A percentile compares a stretch with the other conserved stretches of the same genome.
phyloP scores from a whole-genome alignment of 92 coral and sea anemone species.

The Zoanthus sansibaricus region DNA sequence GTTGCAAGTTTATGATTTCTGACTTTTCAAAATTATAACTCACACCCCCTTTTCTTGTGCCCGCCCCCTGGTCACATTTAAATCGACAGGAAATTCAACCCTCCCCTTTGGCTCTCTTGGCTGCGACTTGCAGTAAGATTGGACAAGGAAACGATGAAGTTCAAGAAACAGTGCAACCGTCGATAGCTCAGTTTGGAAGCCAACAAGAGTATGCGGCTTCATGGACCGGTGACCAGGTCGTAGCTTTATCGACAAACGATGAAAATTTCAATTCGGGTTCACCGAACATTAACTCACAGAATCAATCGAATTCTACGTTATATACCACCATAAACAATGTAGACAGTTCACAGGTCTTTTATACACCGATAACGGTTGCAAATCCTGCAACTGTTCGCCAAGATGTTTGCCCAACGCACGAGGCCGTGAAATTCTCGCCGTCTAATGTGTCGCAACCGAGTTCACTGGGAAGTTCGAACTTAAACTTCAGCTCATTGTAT shows the following conservation, averaged over 20 bases:
- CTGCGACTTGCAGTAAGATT: constrained; percentile 99
- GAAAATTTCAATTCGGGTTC: constrained; percentile 71
- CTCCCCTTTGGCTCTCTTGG: constrained; percentile 99
- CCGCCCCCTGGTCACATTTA: constrained; percentile 99
- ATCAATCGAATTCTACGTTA: constrained; percentile 64
- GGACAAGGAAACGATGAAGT: constrained; percentile 88
- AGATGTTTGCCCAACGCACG: constrained; percentile 57
- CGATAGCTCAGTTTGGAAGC: constrained; percentile 74
- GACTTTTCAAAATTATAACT: constrained; percentile 57
- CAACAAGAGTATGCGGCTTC: constrained; percentile 84
- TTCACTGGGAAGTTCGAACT: constrained; percentile 42
- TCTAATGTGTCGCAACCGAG: constrained; percentile 54
- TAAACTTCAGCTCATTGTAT: constrained; percentile 60
- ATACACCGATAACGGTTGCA: constrained; percentile 73
- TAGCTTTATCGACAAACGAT: constrained; percentile 65
- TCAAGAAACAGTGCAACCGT: constrained; percentile 68
- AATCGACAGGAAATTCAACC: constrained; percentile 99
- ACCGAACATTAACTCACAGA: constrained; percentile 70
- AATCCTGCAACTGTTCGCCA: constrained; percentile 60
- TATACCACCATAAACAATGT: constrained; percentile 89
- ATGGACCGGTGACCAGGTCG: constrained; percentile 78
- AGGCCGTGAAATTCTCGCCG: constrained; percentile 52
- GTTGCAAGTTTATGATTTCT: constrained; percentile 87
- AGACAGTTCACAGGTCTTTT: constrained; percentile 83
- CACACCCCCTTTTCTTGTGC: constrained; percentile 99